Evolutionary conservation across 1,140 invertebrate genomes (phyloP).

Genomic region (Danaus plexippus): DNA sequence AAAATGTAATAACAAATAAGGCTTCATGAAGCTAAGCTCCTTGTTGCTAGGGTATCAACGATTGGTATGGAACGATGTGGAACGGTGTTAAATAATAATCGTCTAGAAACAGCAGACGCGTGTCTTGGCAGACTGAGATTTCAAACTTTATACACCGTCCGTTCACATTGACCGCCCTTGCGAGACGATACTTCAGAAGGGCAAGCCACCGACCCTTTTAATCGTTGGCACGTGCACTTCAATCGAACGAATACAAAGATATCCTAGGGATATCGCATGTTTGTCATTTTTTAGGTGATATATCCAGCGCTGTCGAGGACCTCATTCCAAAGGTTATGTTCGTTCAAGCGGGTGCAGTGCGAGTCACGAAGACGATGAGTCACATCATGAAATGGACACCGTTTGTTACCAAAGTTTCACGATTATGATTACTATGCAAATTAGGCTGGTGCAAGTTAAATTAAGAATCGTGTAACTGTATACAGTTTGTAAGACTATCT

Average conservation of each 20-base stretch:
- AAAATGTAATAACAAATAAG: slow-evolving; percentile 39
- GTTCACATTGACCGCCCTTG: slow-evolving; percentile 58
- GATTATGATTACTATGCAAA: too few relatives aligned
- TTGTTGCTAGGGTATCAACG: slow-evolving; percentile 24
- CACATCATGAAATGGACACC: slow-evolving; percentile 46
- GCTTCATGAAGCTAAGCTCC: slow-evolving; percentile 6
- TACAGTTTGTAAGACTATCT: too few relatives aligned
- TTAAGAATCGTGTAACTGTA: too few relatives aligned
- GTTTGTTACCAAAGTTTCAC: slow-evolving; percentile 3
- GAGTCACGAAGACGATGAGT: slow-evolving; percentile 45
- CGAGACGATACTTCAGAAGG: slow-evolving; percentile 36
- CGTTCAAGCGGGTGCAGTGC: slow-evolving; percentile 41
- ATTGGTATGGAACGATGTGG: slow-evolving; percentile 47
- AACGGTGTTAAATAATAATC: slow-evolving; percentile 40
- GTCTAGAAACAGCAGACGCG: slow-evolving; percentile 40
- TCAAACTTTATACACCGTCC: slow-evolving; percentile 24
- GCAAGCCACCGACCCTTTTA: slow-evolving; percentile 44
- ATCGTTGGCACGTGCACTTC: slow-evolving; percentile 61
- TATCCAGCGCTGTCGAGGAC: neutral
- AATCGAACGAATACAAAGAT: too few relatives aligned
- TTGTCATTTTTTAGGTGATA: too few relatives aligned
- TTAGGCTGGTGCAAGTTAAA: too few relatives aligned
- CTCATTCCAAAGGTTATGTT: slow-evolving; percentile 32
- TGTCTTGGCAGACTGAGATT: slow-evolving; percentile 47
- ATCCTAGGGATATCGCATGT: too few relatives aligned